Percentiles rank a stretch among this genome's conserved stretches.
These are phyloP conservation scores for Nebria brevicollis DNA, from an alignment of 2,888 invertebrate species.

Conservation along the genomic window DNA sequence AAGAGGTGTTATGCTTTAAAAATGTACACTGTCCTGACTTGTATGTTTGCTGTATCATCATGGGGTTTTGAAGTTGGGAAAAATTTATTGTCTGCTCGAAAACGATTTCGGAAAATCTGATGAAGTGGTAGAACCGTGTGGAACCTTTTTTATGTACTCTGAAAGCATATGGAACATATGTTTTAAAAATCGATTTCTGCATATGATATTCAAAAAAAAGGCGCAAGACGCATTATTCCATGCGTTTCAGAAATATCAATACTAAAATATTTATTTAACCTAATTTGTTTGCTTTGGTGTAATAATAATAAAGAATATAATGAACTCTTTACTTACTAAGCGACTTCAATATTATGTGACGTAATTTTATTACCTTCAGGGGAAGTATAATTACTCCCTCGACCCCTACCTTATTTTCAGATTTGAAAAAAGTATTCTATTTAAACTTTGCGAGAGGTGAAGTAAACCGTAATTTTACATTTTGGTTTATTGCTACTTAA, in stretches of 20 bases:
- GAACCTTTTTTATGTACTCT: background rate
- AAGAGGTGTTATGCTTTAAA: too few relatives aligned
- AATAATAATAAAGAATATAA: too few relatives aligned
- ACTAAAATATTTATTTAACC: background rate
- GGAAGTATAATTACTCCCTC: too few relatives aligned
- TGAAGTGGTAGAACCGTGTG: background rate
- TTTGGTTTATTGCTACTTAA: background rate
- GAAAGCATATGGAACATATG: background rate
- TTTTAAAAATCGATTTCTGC: background rate
- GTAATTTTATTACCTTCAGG: too few relatives aligned
- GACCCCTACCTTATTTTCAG: too few relatives aligned
- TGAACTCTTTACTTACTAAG: too few relatives aligned
- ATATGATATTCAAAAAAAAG: background rate
- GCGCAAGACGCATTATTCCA: background rate
- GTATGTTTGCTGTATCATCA: background rate
- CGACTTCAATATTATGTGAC: too few relatives aligned
- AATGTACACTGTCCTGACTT: background rate
- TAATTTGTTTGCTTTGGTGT: background rate
- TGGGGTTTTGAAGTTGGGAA: background rate
- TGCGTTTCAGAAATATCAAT: background rate
- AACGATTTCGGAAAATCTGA: background rate
- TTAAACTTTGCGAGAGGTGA: background rate
- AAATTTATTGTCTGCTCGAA: background rate
- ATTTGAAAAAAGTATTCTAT: background rate
- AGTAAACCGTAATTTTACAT: background rate